Base-by-base conservation (phyloP, 30 jellyfish, hydroid and myxozoan genomes). In the Rhopilema esculentum region DNA sequence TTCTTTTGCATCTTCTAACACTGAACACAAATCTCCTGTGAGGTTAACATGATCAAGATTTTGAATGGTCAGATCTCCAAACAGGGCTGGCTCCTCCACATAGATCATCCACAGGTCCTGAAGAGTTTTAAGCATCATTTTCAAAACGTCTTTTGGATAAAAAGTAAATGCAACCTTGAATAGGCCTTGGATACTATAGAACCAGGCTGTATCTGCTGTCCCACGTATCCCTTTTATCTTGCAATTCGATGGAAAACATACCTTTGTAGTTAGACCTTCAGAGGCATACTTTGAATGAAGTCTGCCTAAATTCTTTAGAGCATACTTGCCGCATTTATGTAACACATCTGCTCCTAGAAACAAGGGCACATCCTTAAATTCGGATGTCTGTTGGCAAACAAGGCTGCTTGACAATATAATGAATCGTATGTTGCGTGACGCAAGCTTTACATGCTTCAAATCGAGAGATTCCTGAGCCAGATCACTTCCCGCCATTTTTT, bases 281-380 rank as follows among this genome's bases (percentile, higher is more conserved):
- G 29, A 28, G 7, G 83, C 74, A 66, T 31, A 69, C 51, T 72
- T 88, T 1, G 74, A 18, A 40, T 88, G 96, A 9, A 57, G 21
- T n/a, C 96, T 74, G 77, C 87, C 87, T 66, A 78, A 61, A 49
- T 88, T 88, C 62, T 88, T 88, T 64, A 50, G 1, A 20, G 75
- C 87, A 24, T 24, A 69, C 64, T 27, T 61, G 18, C 88, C 94
- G 49, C 96, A 88, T 6, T 51, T 62, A 28, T 80, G 52, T 29
- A 70, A 4, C n/a, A 80, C 91, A 71, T 88, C 96, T 1, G 96
- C 91, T 49, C 96, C 96, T 0, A 79, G 68, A 31, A 88, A 88
- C 62, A 88, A 57, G 20, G 90, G 86, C n/a, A 68, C 18, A 2
- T 6, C 6, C 57, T 40, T 40, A 2, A 40, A 40, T 40, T 40